Evolutionary conservation across 2,113 vertebrate species (phyloP), one percentile per base, ranked within the genome.

Genomic region (Lota lota): DNA sequence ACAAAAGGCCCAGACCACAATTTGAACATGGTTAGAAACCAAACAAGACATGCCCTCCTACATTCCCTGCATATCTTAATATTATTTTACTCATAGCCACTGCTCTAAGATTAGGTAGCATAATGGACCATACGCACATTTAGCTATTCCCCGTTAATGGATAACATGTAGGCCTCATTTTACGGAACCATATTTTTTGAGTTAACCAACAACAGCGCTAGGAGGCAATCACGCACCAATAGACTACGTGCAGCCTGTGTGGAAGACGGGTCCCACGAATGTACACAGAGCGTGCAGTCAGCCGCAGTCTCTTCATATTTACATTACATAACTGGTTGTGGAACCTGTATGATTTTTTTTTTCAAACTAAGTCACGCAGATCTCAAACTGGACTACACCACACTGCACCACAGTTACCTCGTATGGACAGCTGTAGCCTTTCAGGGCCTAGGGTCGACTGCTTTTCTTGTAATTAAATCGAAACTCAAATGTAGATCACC

Each of bases 281-380:
- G 12, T 53, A 53, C 51, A 53, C 17, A 53, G 51, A 53, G 17
- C 51, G 17, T 33, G 28, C 7, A 5, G 28, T 33, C 4, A 33
- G 28, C 4, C 28, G 28, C 28, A 33, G 28, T 33, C 28, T 33
- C 7, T 33, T 33, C 28, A 53, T 69, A 53, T 67, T 82, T 69
- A 28, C 54, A 47, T 8, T 63, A 69, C 64, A 68, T 16, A 21
- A 65, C 40, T 64, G 63, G 14, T 64, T 14, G 14, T 24, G 22
- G 15, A 62, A 33, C 28, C 63, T 66, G 53, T 53, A 24, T 72
- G 28, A 33, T 33, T 68, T 16, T 72, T 17, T 61, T 1, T 33
- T 12, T 33, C 28, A 33, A 4, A 33, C 4, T 5, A 33, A 4
- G 28, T 33, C 24, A 28, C 24, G 24, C 24, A 28, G 24, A 50